A percentile compares a stretch with the other conserved stretches of the same genome.
Evolutionary conservation across 1,140 invertebrate genomes (phyloP).

Genomic region (Dendroctonus ponderosae): DNA sequence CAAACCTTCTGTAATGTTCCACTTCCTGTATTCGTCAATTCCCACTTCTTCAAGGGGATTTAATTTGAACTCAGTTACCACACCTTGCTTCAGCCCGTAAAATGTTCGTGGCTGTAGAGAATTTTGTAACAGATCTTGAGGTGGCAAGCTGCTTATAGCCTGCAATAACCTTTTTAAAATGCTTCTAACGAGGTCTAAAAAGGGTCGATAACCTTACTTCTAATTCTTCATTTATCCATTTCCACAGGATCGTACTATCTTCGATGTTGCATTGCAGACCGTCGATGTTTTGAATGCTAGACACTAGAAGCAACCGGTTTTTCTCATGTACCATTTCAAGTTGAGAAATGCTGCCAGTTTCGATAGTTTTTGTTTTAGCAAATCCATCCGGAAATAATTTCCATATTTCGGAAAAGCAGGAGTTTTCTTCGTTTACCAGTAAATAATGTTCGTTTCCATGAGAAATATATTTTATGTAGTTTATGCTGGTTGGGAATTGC

Average conservation of each 20-base stretch:
- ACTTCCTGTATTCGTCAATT: slow-evolving; percentile 37
- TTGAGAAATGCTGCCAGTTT: slow-evolving; percentile 38
- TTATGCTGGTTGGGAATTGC: slow-evolving; percentile 43
- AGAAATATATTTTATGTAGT: slow-evolving; percentile 48
- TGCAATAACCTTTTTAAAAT: slow-evolving; percentile 7
- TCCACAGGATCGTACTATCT: slow-evolving; percentile 51
- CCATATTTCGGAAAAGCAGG: slow-evolving; percentile 31
- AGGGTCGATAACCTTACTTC: slow-evolving; percentile 19
- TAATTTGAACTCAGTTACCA: slow-evolving; percentile 43
- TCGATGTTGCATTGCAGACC: slow-evolving; percentile 32
- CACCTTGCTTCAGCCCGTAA: slow-evolving; percentile 38
- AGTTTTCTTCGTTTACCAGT: slow-evolving; percentile 50
- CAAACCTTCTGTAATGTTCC: slow-evolving; percentile 39
- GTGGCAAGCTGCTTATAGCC: slow-evolving; percentile 31
- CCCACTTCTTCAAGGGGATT: slow-evolving; percentile 9
- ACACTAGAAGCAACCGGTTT: not conserved
- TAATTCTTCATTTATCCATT: slow-evolving; percentile 45
- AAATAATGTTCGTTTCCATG: slow-evolving; percentile 46
- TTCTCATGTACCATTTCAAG: slow-evolving; percentile 39
- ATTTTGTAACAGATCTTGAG: slow-evolving; percentile 43
- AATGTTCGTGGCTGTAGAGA: slow-evolving; percentile 44
- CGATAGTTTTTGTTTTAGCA: not conserved
- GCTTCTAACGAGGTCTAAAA: too few relatives aligned
- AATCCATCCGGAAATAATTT: slow-evolving; percentile 7
- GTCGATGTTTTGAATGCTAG: slow-evolving; percentile 33